phyloP scores from a whole-genome alignment of 2,113 vertebrate species.

The Loxodonta africana region DNA sequence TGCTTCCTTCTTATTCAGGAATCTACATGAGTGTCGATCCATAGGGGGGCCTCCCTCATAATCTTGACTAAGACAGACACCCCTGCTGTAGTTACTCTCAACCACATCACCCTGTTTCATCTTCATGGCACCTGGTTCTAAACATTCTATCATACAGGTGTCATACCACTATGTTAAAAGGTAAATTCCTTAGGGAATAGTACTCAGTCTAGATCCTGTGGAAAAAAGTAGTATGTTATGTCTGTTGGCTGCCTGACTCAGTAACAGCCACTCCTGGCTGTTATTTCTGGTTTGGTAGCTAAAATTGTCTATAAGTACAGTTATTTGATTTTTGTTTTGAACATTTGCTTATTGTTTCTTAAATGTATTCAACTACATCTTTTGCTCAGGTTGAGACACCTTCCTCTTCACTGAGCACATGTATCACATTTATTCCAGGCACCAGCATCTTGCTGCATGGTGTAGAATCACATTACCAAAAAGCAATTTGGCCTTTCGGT shows the following conservation, averaged over 20 bases:
- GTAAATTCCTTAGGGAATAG: not conserved
- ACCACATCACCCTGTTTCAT: not conserved
- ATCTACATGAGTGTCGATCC: not conserved
- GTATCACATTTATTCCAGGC: not conserved
- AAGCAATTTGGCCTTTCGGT: no score
- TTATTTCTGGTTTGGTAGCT: not conserved
- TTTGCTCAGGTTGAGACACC: not conserved
- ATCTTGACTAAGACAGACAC: not conserved
- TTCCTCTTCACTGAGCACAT: constrained; percentile 11
- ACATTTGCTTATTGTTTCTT: constrained; percentile 34
- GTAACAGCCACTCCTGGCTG: not conserved
- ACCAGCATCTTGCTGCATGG: not conserved
- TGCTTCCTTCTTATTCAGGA: not conserved
- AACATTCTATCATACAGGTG: not conserved
- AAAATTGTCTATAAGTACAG: not conserved
- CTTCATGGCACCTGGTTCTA: not conserved
- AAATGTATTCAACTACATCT: not conserved
- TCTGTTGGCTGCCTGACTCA: not conserved
- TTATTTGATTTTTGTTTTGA: not conserved
- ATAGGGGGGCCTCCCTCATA: not conserved
- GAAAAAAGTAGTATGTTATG: not conserved
- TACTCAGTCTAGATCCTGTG: not conserved
- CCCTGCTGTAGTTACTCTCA: not conserved
- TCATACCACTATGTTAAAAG: not conserved
- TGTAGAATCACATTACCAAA: no score